Evolutionary conservation across 2,113 vertebrate species (phyloP).

Genomic region (Epinephelus cyanopodus): DNA sequence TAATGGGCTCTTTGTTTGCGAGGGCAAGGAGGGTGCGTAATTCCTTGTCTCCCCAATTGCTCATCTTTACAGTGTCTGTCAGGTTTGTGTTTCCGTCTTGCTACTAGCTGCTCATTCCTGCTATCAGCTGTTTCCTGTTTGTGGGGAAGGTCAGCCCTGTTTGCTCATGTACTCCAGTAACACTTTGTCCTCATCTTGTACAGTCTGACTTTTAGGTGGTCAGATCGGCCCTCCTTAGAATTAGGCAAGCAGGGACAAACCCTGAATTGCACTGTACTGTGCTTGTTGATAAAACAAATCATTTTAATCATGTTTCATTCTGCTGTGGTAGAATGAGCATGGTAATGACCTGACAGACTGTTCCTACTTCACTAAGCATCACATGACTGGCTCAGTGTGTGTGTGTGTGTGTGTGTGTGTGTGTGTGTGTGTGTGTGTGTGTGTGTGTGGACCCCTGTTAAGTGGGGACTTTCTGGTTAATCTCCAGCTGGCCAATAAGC

Average conservation of each 20-base stretch:
- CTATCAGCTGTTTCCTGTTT: too few species aligned
- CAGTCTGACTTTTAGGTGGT: too few species aligned
- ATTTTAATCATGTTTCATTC: slow-evolving; percentile 19
- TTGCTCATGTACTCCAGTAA: not conserved
- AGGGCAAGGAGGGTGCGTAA: too few species aligned
- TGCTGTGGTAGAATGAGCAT: slow-evolving; percentile 23
- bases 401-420: slow-evolving; percentile 20
- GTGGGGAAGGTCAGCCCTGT: not conserved
- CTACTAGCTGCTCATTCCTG: too few species aligned
- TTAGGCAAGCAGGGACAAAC: not conserved
- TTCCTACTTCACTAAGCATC: slow-evolving; percentile 49
- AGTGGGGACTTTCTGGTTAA: slow-evolving; percentile 80
- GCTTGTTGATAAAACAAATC: not conserved
- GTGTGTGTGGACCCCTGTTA: slow-evolving; percentile 61
- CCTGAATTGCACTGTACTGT: not conserved
- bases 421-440: slow-evolving; percentile 35
- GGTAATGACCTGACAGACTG: slow-evolving; percentile 53
- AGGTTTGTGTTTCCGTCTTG: too few species aligned
- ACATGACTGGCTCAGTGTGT: slow-evolving; percentile 36
- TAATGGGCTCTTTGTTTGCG: too few species aligned
- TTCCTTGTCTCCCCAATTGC: too few species aligned
- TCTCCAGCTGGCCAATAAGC: slow-evolving; percentile 84
- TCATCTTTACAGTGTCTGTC: too few species aligned
- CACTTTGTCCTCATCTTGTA: not conserved
- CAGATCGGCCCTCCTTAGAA: too few species aligned